Evolutionary conservation across 1,140 invertebrate genomes (phyloP).

Genomic region (Choristoneura fumiferana): DNA sequence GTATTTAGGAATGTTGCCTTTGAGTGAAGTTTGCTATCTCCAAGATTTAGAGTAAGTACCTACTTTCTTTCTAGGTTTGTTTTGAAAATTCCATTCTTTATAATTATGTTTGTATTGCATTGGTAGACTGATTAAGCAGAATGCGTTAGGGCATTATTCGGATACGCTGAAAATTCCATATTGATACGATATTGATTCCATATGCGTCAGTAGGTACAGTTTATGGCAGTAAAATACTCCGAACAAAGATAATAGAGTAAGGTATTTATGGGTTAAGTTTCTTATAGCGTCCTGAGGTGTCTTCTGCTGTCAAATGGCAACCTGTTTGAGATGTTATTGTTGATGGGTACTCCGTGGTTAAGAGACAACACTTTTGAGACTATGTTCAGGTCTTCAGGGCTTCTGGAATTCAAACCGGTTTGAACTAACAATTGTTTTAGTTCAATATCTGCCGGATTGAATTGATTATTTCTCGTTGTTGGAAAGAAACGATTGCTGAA

Average conservation of each 20-base stretch:
- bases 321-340: constrained; percentile 53
- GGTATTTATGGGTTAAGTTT: no score
- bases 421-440: constrained; percentile 82
- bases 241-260: background rate
- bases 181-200: no score
- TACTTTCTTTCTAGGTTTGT: no score
- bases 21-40: no score
- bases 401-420: constrained; percentile 80
- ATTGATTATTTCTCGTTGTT: constrained; percentile 46
- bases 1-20: no score
- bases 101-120: no score
- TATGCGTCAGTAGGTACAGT: no score
- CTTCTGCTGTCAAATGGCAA: constrained; percentile 58
- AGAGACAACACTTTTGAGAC: constrained; percentile 88
- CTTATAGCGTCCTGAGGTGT: constrained; percentile 39
- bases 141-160: no score
- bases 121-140: no score
- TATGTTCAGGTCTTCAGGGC: constrained; percentile 87
- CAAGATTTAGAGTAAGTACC: no score
- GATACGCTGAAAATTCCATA: no score
- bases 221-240: background rate
- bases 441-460: constrained; percentile 79
- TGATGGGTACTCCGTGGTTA: constrained; percentile 81
- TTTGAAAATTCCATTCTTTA: no score
- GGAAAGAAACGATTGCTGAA: constrained; percentile 54